phyloP scores from a whole-genome alignment of 1,140 invertebrate species.

The Apis florea region DNA sequence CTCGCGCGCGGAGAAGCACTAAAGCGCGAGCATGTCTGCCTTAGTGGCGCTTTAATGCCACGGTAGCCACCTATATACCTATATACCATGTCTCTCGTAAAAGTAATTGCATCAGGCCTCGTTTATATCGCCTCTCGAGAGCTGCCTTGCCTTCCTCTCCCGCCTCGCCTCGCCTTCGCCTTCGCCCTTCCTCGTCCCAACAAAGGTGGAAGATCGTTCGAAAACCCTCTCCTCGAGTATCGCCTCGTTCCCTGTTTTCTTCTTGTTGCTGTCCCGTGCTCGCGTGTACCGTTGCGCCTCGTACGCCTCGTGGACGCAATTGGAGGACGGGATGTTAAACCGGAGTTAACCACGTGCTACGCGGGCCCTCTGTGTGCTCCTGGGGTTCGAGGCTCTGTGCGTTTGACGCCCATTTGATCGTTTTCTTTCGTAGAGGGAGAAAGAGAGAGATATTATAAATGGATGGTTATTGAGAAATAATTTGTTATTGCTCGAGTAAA shows the following conservation, averaged over 20 bases:
- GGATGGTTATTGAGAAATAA: too few species aligned
- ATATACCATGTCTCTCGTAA: constrained; percentile 71
- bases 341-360: constrained; percentile 44
- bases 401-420: too few species aligned
- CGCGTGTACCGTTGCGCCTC: constrained; percentile 42
- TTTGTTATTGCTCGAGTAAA: too few species aligned
- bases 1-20: constrained; percentile 57
- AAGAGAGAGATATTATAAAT: too few species aligned
- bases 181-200: constrained; percentile 46
- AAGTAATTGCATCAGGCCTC: constrained; percentile 78
- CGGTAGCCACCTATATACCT: constrained; percentile 64
- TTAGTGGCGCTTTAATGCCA: constrained; percentile 72
- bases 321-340: constrained; percentile 57
- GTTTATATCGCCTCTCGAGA: constrained; percentile 69
- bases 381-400: too few species aligned
- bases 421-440: too few species aligned
- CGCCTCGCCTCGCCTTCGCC: constrained; percentile 44
- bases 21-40: constrained; percentile 65
- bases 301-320: constrained; percentile 38
- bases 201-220: constrained; percentile 72
- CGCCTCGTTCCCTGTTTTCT: constrained; percentile 3
- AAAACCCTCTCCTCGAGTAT: neutral
- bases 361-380: neutral
- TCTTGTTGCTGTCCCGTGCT: constrained; percentile 25
- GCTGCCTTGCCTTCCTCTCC: constrained; percentile 19